Evolutionary conservation across 2,797 vertebrate species (phyloP).

Genomic region (Myoxocephalus aenaeus): DNA sequence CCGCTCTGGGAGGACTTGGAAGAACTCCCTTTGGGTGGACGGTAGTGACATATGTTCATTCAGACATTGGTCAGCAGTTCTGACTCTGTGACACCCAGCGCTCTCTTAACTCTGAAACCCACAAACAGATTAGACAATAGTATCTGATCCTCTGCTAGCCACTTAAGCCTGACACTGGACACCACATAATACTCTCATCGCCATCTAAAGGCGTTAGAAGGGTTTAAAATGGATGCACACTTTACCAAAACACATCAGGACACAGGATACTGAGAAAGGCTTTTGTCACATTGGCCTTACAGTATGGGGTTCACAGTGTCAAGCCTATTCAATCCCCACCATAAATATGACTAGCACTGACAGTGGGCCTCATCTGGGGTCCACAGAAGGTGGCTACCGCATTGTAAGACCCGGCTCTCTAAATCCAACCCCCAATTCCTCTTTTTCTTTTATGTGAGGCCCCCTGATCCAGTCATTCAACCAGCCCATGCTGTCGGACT

Average conservation of each 20-base stretch:
- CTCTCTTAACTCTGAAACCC: conserved; percentile 69
- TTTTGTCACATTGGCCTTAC: conserved; percentile 58
- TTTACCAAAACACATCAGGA: conserved; percentile 54
- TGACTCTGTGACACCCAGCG: conserved; percentile 66
- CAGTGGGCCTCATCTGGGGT: conserved; percentile 73
- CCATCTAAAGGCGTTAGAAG: conserved; percentile 47
- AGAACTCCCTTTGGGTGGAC: conserved; percentile 66
- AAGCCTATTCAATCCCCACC: conserved; percentile 63
- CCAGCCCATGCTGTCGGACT: conserved; percentile 31
- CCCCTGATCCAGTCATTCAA: conserved; percentile 54
- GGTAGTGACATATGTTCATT: conserved; percentile 79
- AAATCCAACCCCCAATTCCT: conserved; percentile 53
- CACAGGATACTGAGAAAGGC: conserved; percentile 34
- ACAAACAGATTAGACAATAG: conserved; percentile 78
- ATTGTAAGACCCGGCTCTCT: conserved; percentile 51
- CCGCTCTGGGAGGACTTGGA: conserved; percentile 74
- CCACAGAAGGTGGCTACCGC: conserved; percentile 33
- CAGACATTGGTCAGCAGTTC: conserved; percentile 79
- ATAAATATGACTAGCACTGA: conserved; percentile 72
- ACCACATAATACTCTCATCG: conserved; percentile 66
- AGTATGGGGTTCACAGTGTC: conserved; percentile 52
- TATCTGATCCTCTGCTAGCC: conserved; percentile 75
- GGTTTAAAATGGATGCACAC: conserved; percentile 51
- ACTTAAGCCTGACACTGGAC: conserved; percentile 68
- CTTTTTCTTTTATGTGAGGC: conserved; percentile 51